These are phyloP conservation scores for Malacosoma neustria DNA, from an alignment of 2,888 invertebrate species.

Conservation along the genomic window DNA sequence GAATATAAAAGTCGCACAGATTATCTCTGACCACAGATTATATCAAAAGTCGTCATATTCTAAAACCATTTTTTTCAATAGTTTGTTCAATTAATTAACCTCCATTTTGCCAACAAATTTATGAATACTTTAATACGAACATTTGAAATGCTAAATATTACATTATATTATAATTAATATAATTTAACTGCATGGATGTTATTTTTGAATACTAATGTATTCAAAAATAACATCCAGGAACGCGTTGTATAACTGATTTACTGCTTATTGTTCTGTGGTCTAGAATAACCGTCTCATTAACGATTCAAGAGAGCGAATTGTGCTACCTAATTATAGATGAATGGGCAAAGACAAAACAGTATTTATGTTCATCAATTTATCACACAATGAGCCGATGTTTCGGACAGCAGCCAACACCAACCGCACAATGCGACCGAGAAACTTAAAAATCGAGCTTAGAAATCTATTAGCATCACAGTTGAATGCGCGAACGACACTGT, in stretches of 20 bases:
- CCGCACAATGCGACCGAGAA: constrained; percentile 38
- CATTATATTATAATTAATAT: too few species aligned
- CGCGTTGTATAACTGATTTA: constrained; percentile 62
- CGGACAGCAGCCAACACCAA: constrained; percentile 41
- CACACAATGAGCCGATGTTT: constrained; percentile 66
- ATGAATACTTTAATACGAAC: too few species aligned
- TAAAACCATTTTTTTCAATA: too few species aligned
- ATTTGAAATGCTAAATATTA: too few species aligned
- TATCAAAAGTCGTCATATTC: too few species aligned
- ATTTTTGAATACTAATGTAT: too few species aligned
- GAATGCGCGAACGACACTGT: constrained; percentile 41
- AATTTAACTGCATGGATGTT: too few species aligned
- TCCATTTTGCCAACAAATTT: too few species aligned
- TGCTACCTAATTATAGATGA: constrained; percentile 71
- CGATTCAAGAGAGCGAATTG: constrained; percentile 68
- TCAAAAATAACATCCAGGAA: constrained; percentile 35
- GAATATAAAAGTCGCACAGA: too few species aligned
- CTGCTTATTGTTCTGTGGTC: constrained; percentile 50
- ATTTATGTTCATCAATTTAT: constrained; percentile 72
- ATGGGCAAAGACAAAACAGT: constrained; percentile 63
- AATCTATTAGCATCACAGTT: constrained; percentile 50
- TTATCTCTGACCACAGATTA: too few species aligned
- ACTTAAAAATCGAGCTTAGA: constrained; percentile 60
- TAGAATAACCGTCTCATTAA: constrained; percentile 53
- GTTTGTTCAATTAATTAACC: too few species aligned